Base-by-base conservation (phyloP, 2,797 vertebrate species). In the Sebastes oblongus region DNA sequence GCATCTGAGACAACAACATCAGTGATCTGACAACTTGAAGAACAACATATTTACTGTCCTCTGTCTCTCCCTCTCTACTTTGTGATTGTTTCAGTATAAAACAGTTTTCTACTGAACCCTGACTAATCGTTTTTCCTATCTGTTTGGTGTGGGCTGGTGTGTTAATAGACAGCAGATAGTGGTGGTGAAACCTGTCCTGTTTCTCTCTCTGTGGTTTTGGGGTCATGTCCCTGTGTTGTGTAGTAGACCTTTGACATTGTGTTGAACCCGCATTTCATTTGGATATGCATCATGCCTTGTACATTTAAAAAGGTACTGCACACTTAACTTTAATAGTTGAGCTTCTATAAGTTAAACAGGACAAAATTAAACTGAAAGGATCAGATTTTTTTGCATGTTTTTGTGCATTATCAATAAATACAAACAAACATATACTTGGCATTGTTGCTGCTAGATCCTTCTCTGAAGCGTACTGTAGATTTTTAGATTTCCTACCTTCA, bases 121-220 rank as follows among this genome's bases (percentile, higher is more conserved):
- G 25, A 25, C 66, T 64, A 32, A 72, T 46, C 14, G 77, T 55
- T 64, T 27, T 78, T 56, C 39, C 16, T 58, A 22, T 78, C 27
- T 74, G 60, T 74, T 66, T 82, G 78, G 55, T 88, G 80, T 80
- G 66, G 6, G 34, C 10, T 86, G 76, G 25, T 80, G 66, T 74
- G 72, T 65, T 72, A 3, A n/a, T 22, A 50, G 55, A 52, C 2
- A 24, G 42, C 12, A 62, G 42, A 22, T 3, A 13, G 34, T 50
- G 36, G 59, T 52, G 36, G 59, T 56, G 70, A 76, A 60, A 54
- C 29, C 20, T 76, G 12, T 50, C 24, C 39, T 68, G 18, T 36
- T 66, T 67, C 24, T 71, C 30, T 46, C 42, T 46, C 42, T 75
- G 27, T 75, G 62, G 66, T 80, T 86, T 74, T 61, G 29, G 65